Conservation (phyloP, 2,888 invertebrate species). For the Blastobasis lacticolella region DNA sequence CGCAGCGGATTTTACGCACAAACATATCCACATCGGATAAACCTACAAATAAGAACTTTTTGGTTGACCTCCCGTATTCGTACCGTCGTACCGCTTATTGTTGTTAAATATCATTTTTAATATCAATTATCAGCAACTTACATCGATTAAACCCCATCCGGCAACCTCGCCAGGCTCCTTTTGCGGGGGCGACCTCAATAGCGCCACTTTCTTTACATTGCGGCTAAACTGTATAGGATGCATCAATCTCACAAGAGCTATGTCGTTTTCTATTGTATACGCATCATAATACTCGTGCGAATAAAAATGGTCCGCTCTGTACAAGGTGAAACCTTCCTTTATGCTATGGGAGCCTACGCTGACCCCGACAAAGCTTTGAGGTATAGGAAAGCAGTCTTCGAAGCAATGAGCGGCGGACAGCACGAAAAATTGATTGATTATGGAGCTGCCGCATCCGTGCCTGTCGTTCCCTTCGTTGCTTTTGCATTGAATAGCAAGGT, state of each 20-base stretch:
- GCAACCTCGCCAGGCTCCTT: constrained; percentile 13
- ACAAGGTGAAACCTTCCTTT: neutral
- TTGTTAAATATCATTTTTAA: too few species aligned
- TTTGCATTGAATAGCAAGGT: constrained; percentile 14
- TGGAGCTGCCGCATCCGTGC: constrained; percentile 29
- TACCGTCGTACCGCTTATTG: too few species aligned
- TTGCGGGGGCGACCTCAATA: constrained; percentile 18
- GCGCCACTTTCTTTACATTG: constrained; percentile 14
- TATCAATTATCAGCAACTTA: too few species aligned
- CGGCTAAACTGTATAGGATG: constrained; percentile 7
- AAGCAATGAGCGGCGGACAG: constrained; percentile 34
- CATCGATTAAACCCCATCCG: constrained; percentile 23
- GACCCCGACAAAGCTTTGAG: neutral
- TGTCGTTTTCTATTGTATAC: constrained; percentile 2
- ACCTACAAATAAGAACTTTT: too few species aligned
- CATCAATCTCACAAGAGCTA: constrained; percentile 15
- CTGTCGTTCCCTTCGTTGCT: too few species aligned
- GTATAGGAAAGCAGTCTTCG: constrained; percentile 4
- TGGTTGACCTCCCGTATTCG: too few species aligned
- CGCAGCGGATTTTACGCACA: too few species aligned
- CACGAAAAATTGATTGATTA: constrained; percentile 26
- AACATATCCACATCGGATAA: too few species aligned
- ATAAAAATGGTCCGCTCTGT: neutral
- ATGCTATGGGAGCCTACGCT: neutral
- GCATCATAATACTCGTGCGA: constrained; percentile 11